Evolutionary conservation across 2,113 vertebrate species (phyloP).

Genomic region (Pituophis catenifer): DNA sequence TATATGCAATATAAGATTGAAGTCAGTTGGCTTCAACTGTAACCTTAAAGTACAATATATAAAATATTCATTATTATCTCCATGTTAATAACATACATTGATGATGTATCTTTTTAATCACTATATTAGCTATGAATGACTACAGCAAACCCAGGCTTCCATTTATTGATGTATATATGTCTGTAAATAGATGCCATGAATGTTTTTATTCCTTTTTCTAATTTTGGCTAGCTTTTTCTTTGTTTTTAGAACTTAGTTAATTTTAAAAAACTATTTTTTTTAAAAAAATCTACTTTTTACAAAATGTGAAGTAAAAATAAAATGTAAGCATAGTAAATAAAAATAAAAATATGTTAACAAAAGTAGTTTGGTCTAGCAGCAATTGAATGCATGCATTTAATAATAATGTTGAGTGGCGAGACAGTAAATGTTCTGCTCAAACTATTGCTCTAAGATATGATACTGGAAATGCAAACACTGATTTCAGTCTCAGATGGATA

Average conservation of each 20-base stretch:
- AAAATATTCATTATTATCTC: slow-evolving; percentile 7
- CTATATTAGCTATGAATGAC: not conserved
- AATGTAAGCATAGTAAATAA: not conserved
- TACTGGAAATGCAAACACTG: not conserved
- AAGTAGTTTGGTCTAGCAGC: slow-evolving; percentile 22
- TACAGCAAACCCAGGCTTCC: not conserved
- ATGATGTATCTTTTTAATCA: not conserved
- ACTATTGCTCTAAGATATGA: not conserved
- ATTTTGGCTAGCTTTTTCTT: not conserved
- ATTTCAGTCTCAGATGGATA: not conserved
- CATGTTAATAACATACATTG: not conserved
- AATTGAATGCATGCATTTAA: slow-evolving; percentile 10
- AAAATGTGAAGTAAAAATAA: not conserved
- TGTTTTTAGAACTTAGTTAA: not conserved
- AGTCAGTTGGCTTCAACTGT: not conserved
- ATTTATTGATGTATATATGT: not conserved
- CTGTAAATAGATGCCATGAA: not conserved
- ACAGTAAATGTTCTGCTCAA: not conserved
- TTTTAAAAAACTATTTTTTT: not conserved
- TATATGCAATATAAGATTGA: not conserved
- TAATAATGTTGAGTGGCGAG: not conserved
- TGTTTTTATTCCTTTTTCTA: not conserved
- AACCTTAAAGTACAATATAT: not conserved
- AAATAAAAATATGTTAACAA: not conserved
- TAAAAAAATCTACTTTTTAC: not conserved